These are phyloP conservation scores for Drosophila emarginata DNA, from an alignment of 2,888 invertebrate species.

Conservation along the genomic window DNA sequence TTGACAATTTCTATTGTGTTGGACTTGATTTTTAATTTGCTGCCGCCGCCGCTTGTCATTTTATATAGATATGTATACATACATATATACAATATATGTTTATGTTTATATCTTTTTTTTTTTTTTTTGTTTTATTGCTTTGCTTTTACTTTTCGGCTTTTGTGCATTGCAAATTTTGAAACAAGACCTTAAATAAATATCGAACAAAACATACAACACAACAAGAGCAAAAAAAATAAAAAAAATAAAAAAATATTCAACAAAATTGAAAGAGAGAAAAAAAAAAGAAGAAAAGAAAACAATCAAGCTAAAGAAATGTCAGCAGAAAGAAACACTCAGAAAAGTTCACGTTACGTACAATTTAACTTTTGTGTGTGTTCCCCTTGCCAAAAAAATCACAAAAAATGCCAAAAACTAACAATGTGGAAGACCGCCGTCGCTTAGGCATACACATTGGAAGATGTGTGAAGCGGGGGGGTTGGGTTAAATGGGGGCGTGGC, in stretches of 20 bases:
- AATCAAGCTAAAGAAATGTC: conserved; percentile 6
- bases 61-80: background rate
- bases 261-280: background rate
- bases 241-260: background rate
- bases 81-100: background rate
- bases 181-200: conserved; percentile 62
- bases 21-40: conserved; percentile 54
- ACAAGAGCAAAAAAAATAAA: background rate
- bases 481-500: conserved; percentile 44
- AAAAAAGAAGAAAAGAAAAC: too few species aligned
- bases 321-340: conserved; percentile 24
- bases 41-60: conserved; percentile 25
- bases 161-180: conserved; percentile 50
- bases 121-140: conserved; percentile 9
- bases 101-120: background rate
- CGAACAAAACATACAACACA: conserved; percentile 33
- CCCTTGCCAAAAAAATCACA: conserved; percentile 53
- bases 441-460: conserved; percentile 40
- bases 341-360: conserved; percentile 64
- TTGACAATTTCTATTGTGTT: conserved; percentile 63
- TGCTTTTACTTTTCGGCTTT: conserved; percentile 23
- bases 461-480: background rate
- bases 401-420: conserved; percentile 62
- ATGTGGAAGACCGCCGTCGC: conserved; percentile 56
- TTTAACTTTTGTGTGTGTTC: conserved; percentile 56